Conservation (phyloP, 2,888 invertebrate species). For the Tanytarsus gracilentus region DNA sequence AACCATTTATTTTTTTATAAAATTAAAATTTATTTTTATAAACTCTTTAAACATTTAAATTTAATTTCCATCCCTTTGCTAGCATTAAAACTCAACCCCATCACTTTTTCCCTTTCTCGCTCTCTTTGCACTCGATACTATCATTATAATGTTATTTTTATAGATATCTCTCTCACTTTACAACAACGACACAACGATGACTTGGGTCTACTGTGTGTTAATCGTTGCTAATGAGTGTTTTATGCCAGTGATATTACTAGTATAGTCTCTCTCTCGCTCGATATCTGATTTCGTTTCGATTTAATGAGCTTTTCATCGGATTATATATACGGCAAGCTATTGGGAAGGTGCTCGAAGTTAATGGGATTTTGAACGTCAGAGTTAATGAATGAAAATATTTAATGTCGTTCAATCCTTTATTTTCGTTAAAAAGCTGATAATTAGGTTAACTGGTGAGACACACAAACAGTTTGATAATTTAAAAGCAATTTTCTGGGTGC, state of each 20-base stretch:
- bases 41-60: too few species aligned
- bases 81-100: too few species aligned
- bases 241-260: not conserved
- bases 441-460: not conserved
- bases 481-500: not conserved
- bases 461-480: not conserved
- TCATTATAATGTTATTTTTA: not conserved
- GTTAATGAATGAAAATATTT: conserved; percentile 3
- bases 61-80: too few species aligned
- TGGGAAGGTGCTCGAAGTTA: not conserved
- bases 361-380: conserved; percentile 18
- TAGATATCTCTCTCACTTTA: not conserved
- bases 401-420: too few species aligned
- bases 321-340: conserved; percentile 1
- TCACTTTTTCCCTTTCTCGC: not conserved
- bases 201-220: not conserved
- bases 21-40: too few species aligned
- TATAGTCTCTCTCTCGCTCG: not conserved
- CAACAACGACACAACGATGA: too few species aligned
- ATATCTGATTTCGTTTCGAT: conserved; percentile 5
- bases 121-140: not conserved
- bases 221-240: conserved; percentile 11
- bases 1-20: too few species aligned
- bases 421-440: too few species aligned
- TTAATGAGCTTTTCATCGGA: conserved; percentile 16